Evolutionary conservation across 2,113 vertebrate species (phyloP), one percentile per base, ranked within the genome.

Genomic region (Oenanthe melanoleuca): DNA sequence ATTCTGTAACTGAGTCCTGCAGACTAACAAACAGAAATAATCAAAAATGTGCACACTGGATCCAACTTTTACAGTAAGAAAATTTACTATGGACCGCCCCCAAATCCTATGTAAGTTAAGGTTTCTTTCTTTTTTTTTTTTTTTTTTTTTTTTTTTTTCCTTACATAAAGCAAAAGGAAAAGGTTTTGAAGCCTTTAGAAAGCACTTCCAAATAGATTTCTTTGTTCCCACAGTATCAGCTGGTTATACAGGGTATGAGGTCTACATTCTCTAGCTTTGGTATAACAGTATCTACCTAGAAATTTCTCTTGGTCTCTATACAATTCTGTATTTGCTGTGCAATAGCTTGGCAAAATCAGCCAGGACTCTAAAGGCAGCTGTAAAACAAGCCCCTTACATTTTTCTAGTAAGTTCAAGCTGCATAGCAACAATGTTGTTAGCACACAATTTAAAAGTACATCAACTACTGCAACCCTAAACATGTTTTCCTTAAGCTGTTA

Each of bases 231-330:
- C 33, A 47, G 17, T n/a, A 80, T 64, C 40, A 89, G 50, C 72
- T 89, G 14, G 33, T 53, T 78, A 55, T 17, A 86, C 5, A 4
- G 25, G 14, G 11, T 55, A 29, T 5, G 34, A 78, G 40, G 20
- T 44, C 28, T 65, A 61, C 55, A 77, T 61, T 71, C 82, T 49
- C 70, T 55, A 95, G 38, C 38, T 78, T 10, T 60, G 24, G 53
- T 64, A 77, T 26, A 74, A 88, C 74, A 64, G 57, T 75, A 73
- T 18, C 22, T 81, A 90, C 83, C 82, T 80, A 95, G 79, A 94
- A 90, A 86, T 86, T 84, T 88, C 86, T 67, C 67, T 69, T 60
- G 63, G 42, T 61, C 59, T 63, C 79, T n/a, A 80, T 14, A 42
- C 53, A 74, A 56, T 94, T 86, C 92, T 86, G 42, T 44, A 64